These are phyloP conservation scores for Manis pentadactyla DNA, from an alignment of 2,797 vertebrate species.

Conservation along the genomic window DNA sequence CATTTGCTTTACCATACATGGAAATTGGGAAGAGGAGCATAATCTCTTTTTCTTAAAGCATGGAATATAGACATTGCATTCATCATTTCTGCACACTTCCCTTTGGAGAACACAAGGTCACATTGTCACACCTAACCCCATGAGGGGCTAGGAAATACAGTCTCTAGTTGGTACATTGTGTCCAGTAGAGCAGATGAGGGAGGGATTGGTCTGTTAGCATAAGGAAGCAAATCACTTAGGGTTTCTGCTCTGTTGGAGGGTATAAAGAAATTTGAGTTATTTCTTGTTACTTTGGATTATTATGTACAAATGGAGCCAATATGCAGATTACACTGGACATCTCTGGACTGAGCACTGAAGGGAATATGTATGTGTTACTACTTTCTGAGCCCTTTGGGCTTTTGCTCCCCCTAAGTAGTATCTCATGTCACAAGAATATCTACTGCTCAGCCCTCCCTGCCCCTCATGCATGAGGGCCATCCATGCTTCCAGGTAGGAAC, in stretches of 20 bases:
- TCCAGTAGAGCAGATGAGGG: background rate
- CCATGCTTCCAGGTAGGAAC: background rate
- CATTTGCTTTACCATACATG: background rate
- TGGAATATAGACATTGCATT: background rate
- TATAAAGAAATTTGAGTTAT: background rate
- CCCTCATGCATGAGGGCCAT: background rate
- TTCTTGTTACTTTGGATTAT: background rate
- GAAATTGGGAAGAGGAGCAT: background rate
- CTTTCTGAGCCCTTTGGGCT: background rate
- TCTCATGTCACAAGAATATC: background rate
- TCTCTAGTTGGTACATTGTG: background rate
- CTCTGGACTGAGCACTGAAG: background rate
- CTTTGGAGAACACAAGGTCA: background rate
- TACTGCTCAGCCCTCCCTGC: no score
- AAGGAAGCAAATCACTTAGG: background rate
- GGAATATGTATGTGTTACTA: background rate
- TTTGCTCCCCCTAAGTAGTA: background rate
- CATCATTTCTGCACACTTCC: background rate
- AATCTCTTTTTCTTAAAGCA: background rate
- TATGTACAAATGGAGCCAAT: background rate
- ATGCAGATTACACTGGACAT: background rate
- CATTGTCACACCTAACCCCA: background rate
- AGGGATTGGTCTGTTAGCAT: background rate
- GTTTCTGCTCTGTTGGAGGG: background rate
- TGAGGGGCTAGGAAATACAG: background rate